Conservation (phyloP, 2,888 invertebrate species). For the Spilarctia lutea region DNA sequence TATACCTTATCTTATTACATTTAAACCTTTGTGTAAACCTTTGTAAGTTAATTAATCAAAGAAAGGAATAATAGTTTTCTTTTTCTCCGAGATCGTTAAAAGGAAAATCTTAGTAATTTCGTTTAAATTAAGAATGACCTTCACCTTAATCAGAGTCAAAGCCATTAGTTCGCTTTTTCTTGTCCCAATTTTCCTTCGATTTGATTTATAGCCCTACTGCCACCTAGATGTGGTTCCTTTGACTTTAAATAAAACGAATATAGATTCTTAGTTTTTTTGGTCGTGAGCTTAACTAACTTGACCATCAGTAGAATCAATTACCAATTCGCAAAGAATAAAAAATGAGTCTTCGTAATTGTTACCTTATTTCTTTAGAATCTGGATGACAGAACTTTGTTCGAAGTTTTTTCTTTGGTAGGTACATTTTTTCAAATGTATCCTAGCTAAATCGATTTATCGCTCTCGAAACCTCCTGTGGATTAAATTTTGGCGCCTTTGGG, state of each 20-base stretch:
- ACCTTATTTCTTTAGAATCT: not conserved
- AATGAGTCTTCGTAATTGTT: not conserved
- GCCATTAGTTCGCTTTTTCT: constrained; percentile 49
- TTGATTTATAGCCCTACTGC: constrained; percentile 47
- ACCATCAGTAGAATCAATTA: not conserved
- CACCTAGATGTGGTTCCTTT: constrained; percentile 33
- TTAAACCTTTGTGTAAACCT: too few relatives aligned
- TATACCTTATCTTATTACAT: not conserved
- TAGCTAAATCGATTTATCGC: too few relatives aligned
- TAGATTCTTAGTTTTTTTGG: constrained; percentile 18
- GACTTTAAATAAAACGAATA: constrained; percentile 25
- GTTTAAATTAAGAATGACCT: constrained; percentile 41
- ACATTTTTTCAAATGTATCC: too few relatives aligned
- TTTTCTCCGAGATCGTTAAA: not conserved
- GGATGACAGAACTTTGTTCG: too few relatives aligned
- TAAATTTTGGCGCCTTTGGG: too few relatives aligned
- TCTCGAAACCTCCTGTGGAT: too few relatives aligned
- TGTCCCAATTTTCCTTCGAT: constrained; percentile 34
- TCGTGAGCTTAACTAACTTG: not conserved
- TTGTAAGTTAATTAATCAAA: not conserved
- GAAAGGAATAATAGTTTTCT: not conserved
- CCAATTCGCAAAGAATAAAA: not conserved
- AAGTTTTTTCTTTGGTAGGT: too few relatives aligned
- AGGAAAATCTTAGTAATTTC: constrained; percentile 15
- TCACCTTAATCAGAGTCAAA: constrained; percentile 43